phyloP scores from a whole-genome alignment of 1,140 invertebrate species.

The Patella vulgata region DNA sequence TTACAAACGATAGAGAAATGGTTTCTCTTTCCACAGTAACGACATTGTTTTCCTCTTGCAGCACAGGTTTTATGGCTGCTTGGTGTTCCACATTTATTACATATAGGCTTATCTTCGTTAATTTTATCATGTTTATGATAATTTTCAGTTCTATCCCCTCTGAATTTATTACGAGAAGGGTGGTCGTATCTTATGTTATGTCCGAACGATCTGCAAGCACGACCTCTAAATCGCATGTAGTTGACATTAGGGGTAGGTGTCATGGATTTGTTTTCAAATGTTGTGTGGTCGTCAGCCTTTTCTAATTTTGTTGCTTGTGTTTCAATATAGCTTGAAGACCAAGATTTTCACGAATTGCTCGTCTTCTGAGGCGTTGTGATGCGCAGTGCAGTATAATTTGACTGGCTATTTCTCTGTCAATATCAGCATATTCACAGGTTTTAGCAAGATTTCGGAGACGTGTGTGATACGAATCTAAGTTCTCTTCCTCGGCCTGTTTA shows the following conservation, averaged over 20 bases:
- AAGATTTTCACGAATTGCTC: neutral
- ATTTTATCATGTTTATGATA: neutral
- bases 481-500: neutral
- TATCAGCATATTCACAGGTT: neutral
- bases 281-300: neutral
- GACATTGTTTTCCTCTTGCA: neutral
- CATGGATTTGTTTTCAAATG: neutral
- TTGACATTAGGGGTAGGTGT: too few relatives aligned
- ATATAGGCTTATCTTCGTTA: neutral
- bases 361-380: constrained; percentile 2
- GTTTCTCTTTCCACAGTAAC: constrained; percentile 2
- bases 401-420: too few relatives aligned
- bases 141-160: too few relatives aligned
- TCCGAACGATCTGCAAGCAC: too few relatives aligned
- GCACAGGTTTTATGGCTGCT: constrained; percentile 1
- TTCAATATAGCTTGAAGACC: neutral
- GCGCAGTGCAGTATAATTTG: constrained; percentile 2
- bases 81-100: neutral
- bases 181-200: too few relatives aligned
- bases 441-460: neutral
- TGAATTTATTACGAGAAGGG: too few relatives aligned
- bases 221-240: too few relatives aligned
- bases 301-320: constrained; percentile 1
- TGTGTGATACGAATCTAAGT: constrained; percentile 3
- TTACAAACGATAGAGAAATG: neutral